A percentile compares a stretch with the other conserved stretches of the same genome.
These are phyloP conservation scores for Lepidocolaptes lacrymiger DNA, from an alignment of 2,797 vertebrate species.

Conservation along the genomic window DNA sequence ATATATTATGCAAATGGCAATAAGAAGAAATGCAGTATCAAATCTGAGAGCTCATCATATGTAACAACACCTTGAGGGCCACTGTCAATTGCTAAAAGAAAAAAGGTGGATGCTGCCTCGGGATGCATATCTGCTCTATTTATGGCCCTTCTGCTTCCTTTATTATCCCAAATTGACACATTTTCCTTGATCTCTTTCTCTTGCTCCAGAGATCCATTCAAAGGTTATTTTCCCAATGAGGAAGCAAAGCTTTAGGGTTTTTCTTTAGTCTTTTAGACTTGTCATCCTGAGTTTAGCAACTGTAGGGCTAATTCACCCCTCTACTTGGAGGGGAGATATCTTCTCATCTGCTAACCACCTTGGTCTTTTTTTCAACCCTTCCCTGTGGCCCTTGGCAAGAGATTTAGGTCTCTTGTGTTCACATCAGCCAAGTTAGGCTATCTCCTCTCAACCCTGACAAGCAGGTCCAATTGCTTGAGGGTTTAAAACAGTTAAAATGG, in stretches of 20 bases:
- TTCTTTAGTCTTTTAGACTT: slow-evolving; percentile 8
- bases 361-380: background rate
- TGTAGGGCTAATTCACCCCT: slow-evolving; percentile 33
- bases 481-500: slow-evolving; percentile 32
- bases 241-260: slow-evolving; percentile 46
- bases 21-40: slow-evolving; percentile 27
- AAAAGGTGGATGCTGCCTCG: slow-evolving; percentile 59
- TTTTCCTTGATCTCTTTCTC: slow-evolving; percentile 64
- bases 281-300: slow-evolving; percentile 56
- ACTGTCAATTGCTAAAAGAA: slow-evolving; percentile 66
- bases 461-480: background rate
- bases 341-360: slow-evolving; percentile 20
- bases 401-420: slow-evolving; percentile 16
- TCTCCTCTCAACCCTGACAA: slow-evolving; percentile 4
- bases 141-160: slow-evolving; percentile 70
- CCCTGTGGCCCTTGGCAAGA: slow-evolving; percentile 38
- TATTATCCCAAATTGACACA: slow-evolving; percentile 51
- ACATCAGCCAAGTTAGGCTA: background rate
- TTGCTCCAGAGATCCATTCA: slow-evolving; percentile 56
- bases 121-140: slow-evolving; percentile 66
- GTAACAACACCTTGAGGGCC: slow-evolving; percentile 46
- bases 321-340: slow-evolving; percentile 18
- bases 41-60: slow-evolving; percentile 6
- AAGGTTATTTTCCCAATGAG: slow-evolving; percentile 65
- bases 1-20: slow-evolving; percentile 34